A percentile compares a stretch with the other conserved stretches of the same genome.
Evolutionary conservation across 2,113 vertebrate genomes (phyloP).

Genomic region (Stigmatopora nigra): DNA sequence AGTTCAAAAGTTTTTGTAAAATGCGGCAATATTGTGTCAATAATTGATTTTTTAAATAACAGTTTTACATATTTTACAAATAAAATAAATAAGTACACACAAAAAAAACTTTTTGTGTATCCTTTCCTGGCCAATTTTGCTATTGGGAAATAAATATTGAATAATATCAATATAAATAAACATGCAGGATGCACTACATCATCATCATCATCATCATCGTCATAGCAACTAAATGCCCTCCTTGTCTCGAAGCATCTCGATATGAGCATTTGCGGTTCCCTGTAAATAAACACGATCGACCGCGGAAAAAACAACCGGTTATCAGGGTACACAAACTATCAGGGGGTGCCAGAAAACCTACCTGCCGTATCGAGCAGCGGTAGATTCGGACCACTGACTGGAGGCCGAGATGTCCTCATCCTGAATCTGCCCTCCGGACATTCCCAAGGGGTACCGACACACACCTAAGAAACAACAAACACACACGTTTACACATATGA

Average conservation of each 20-base stretch:
- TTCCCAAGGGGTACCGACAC: slow-evolving; percentile 91
- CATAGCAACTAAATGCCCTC: slow-evolving; percentile 50
- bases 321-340: slow-evolving; percentile 20
- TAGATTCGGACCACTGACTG: slow-evolving; percentile 97
- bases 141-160: background rate
- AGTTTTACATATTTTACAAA: background rate
- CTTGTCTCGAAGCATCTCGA: slow-evolving; percentile 37
- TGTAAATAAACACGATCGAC: slow-evolving; percentile 43
- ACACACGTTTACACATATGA: background rate
- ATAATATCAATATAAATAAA: background rate
- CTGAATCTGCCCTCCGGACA: slow-evolving; percentile 89
- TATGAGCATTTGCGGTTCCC: slow-evolving; percentile 39
- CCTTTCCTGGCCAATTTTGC: background rate
- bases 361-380: slow-evolving; percentile 92
- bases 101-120: background rate
- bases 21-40: too few relatives aligned
- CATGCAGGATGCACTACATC: too few relatives aligned
- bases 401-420: slow-evolving; percentile 96
- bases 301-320: slow-evolving; percentile 22
- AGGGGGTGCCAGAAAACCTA: slow-evolving; percentile 48
- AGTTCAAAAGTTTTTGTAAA: background rate
- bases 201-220: slow-evolving; percentile 34
- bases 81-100: background rate
- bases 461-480: slow-evolving; percentile 67
- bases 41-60: background rate